These are phyloP conservation scores for Zaprionus lineosus DNA, from an alignment of 2,888 invertebrate genomes.

Conservation along the genomic window DNA sequence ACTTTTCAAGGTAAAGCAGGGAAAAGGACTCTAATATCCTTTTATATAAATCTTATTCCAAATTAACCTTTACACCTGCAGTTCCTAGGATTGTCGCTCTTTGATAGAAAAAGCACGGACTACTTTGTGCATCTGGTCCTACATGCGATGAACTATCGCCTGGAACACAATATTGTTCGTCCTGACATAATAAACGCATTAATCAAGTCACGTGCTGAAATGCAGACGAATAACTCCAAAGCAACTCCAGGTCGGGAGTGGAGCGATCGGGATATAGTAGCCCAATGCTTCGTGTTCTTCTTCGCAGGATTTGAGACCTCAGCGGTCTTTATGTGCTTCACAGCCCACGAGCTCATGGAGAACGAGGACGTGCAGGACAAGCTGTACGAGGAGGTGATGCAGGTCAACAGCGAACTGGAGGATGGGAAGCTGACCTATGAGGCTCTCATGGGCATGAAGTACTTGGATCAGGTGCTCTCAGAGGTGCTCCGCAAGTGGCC, in stretches of 20 bases:
- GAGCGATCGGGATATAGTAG: slow-evolving; percentile 84
- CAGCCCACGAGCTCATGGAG: slow-evolving; percentile 85
- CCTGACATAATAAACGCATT: slow-evolving; percentile 85
- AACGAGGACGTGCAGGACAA: slow-evolving; percentile 85
- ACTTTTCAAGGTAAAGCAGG: slow-evolving; percentile 70
- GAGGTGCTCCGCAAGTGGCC: slow-evolving; percentile 85
- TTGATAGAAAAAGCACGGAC: slow-evolving; percentile 72
- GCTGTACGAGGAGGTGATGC: slow-evolving; percentile 84
- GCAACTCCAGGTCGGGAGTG: slow-evolving; percentile 63
- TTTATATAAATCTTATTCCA: no score
- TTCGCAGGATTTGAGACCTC: slow-evolving; percentile 85
- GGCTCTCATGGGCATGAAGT: slow-evolving; percentile 85
- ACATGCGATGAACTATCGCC: slow-evolving; percentile 83
- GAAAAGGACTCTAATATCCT: no score
- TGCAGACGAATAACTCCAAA: slow-evolving; percentile 71
- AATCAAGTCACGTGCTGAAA: slow-evolving; percentile 83
- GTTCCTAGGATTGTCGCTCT: slow-evolving; percentile 74
- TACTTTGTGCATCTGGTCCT: slow-evolving; percentile 83
- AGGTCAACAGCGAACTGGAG: slow-evolving; percentile 82
- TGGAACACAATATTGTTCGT: slow-evolving; percentile 83
- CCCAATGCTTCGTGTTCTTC: slow-evolving; percentile 85
- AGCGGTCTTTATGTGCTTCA: slow-evolving; percentile 83
- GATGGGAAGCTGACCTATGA: slow-evolving; percentile 84
- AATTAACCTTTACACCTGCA: slow-evolving; percentile 16
- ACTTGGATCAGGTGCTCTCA: slow-evolving; percentile 85